Evolutionary conservation across 2,888 invertebrate species (phyloP).

Genomic region (Yponomeuta cagnagella): DNA sequence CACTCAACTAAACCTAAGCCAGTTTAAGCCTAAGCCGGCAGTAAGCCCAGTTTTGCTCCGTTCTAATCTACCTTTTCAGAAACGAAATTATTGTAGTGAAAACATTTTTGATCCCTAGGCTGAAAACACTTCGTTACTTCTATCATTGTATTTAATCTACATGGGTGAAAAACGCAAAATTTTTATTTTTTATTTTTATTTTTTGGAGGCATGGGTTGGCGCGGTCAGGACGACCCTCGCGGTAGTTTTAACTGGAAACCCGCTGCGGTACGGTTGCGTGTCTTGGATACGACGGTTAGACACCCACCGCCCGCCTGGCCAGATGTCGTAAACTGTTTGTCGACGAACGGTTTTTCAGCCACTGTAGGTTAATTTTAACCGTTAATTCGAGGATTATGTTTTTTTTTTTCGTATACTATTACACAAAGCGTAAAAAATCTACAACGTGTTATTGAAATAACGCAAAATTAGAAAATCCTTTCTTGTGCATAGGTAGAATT

Average conservation of each 20-base stretch:
- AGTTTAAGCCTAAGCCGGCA: neutral
- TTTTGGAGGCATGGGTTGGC: slow-evolving; percentile 25
- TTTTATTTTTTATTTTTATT: neutral
- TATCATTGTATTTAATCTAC: too few species aligned
- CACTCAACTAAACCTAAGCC: slow-evolving; percentile 5
- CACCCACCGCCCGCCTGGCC: slow-evolving; percentile 51
- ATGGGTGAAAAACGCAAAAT: slow-evolving; percentile 25
- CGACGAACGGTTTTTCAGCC: neutral
- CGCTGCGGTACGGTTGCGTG: slow-evolving; percentile 65
- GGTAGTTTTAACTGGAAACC: slow-evolving; percentile 64
- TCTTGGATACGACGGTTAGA: slow-evolving; percentile 42
- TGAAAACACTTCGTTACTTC: too few species aligned
- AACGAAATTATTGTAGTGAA: too few species aligned
- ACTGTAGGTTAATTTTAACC: too few species aligned
- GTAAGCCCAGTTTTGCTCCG: neutral
- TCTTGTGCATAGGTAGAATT: too few species aligned
- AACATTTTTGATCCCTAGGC: too few species aligned
- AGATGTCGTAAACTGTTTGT: slow-evolving; percentile 42
- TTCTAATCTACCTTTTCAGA: too few species aligned
- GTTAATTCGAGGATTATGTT: too few species aligned
- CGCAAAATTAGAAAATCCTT: too few species aligned
- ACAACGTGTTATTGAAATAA: too few species aligned
- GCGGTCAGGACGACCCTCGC: slow-evolving; percentile 50
- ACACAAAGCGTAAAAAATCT: too few species aligned
- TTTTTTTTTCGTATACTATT: too few species aligned